Evolutionary conservation across 2,113 vertebrate species (phyloP), one percentile per base, ranked within the genome.

Genomic region (Eleginops maclovinus): DNA sequence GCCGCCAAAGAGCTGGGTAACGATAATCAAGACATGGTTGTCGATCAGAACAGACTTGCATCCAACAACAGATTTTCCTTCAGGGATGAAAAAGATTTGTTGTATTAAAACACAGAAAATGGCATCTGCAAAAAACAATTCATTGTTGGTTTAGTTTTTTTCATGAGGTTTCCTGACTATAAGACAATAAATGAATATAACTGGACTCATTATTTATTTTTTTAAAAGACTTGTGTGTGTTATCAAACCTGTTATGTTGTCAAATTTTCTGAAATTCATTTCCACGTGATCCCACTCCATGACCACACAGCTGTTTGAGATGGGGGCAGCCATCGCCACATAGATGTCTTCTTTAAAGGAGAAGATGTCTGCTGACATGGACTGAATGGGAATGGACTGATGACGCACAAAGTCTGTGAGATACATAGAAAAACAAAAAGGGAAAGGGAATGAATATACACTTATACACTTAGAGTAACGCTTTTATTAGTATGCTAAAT

Each of bases 211-310:
- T 0, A 13, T 24, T 19, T 2, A 13, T n/a, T n/a, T n/a, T n/a
- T n/a, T n/a, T n/a, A n/a, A n/a, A n/a, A 59, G 4, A 28, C 3
- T 50, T 21, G 1, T 19, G 10, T 3, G 16, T 64, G 17, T 47
- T 51, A 15, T 72, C 92, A 40, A 92, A 99, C 98, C 98, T 96
- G 97, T 98, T 79, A 99, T 99, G 24, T 99, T 98, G 91, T 99
- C 97, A 0, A 99, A 99, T 83, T 95, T 97, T 87, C 98, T 95
- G 94, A 99, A 99, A 75, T 98, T 97, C 94, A 96, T 96, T 87
- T 99, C 98, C 51, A 99, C 96, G 92, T 99, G 97, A 89, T 99
- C 98, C 98, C 98, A 99, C 87, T 99, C 97, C 92, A 99, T 93
- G 73, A 99, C 94, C 93, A 97, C 95, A 88, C 98, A 99, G 93